phyloP scores from a whole-genome alignment of 2,888 invertebrate genomes.

The Caenorhabditis sp. region DNA sequence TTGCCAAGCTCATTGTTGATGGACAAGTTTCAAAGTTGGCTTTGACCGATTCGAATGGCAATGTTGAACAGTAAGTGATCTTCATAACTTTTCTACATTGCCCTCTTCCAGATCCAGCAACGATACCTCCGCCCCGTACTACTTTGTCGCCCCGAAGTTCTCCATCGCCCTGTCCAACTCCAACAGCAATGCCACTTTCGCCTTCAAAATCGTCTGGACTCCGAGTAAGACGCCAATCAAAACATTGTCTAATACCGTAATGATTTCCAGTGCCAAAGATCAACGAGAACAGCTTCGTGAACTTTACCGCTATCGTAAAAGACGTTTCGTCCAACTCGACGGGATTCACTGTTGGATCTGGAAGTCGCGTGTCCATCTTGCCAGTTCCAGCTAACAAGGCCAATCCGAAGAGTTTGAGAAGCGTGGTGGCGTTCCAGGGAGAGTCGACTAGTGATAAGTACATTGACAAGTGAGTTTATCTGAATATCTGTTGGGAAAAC shows the following conservation, averaged over 20 bases:
- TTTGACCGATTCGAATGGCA: slow-evolving; percentile 21
- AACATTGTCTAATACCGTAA: no score
- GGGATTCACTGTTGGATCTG: slow-evolving; percentile 15
- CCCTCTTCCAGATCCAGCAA: slow-evolving; percentile 15
- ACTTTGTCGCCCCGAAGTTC: slow-evolving; percentile 23
- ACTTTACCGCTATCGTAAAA: slow-evolving; percentile 6
- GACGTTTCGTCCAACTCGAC: not conserved
- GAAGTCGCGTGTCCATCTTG: slow-evolving; percentile 18
- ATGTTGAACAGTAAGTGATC: not conserved
- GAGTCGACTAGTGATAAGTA: not conserved
- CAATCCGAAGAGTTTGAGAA: slow-evolving; percentile 19
- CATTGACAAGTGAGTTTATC: slow-evolving; percentile 21
- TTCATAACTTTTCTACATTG: no score
- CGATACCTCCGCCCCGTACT: slow-evolving; percentile 29
- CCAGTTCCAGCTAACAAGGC: slow-evolving; percentile 14
- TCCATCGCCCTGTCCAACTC: slow-evolving; percentile 2
- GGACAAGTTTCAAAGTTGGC: slow-evolving; percentile 18
- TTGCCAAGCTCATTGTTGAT: slow-evolving; percentile 25
- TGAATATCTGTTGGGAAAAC: no score
- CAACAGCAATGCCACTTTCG: slow-evolving; percentile 17
- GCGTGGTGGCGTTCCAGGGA: slow-evolving; percentile 22
- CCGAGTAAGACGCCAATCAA: slow-evolving; percentile 12
- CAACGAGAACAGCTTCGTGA: not conserved
- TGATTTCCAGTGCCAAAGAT: slow-evolving; percentile 16
- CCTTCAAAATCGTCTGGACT: slow-evolving; percentile 25